Evolutionary conservation across 2,888 invertebrate genomes (phyloP), one percentile per base, ranked within the genome.

Genomic region (Drosophila falleni): DNA sequence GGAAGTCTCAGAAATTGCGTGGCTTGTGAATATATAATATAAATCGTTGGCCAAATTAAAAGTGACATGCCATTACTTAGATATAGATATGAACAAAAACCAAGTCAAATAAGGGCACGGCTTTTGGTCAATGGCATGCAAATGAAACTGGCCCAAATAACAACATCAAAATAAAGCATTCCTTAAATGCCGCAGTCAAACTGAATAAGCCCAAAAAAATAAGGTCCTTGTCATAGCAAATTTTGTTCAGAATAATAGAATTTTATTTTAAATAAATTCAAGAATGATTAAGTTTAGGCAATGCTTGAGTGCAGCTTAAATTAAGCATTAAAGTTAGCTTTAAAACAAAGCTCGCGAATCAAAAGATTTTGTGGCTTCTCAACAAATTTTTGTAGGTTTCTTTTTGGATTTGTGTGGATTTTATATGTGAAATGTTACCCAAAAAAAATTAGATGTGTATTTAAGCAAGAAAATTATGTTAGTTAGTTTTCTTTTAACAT

Each of bases 31-130:
- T 58, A 68, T 66, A 54, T 76, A 60, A 56, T 76, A 87, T 88
- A 86, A 89, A 86, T 86, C 77, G 89, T 59, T 71, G 69, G 54
- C 66, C 66, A 88, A 88, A 89, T 86, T 89, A 86, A 86, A 89
- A 79, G 78, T 88, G 89, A 89, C 86, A 82, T 86, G 76, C 86
- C 78, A 82, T 78, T 77, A 86, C 77, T 78, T 72, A 70, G 73
- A 73, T 72, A 80, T 71, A 71, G 78, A 89, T 78, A 69, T 74
- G 78, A 71, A 23, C 29, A 49, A 10, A 41, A 44, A 54, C 13
- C n/a, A 46, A 31, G 26, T 11, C 10, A 23, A 47, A 47, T n/a
- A n/a, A 37, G 39, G 37, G 64, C 74, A 61, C 61, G 71, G 61
- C 81, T 71, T 68, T 67, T 60, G 56, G 65, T 67, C 80, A 76